A percentile compares a stretch with the other conserved stretches of the same genome.
Conservation (phyloP, 2,888 invertebrate species). For the Drosophila testacea region DNA sequence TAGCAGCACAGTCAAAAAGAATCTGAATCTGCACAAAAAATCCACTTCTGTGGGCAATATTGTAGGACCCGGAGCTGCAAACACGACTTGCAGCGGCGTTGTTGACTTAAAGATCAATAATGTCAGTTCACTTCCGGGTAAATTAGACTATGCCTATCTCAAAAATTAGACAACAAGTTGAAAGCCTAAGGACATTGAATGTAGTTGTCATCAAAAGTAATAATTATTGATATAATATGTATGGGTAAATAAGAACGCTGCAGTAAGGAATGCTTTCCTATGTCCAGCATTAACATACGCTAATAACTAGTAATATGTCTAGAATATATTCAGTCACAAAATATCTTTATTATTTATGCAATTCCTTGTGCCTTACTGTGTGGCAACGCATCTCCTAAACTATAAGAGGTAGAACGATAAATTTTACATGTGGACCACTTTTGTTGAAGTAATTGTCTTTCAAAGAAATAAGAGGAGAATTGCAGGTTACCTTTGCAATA, state of each 20-base stretch:
- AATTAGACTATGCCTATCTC: conserved; percentile 4
- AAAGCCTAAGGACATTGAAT: not conserved
- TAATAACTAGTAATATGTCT: too few species aligned
- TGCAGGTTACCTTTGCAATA: too few species aligned
- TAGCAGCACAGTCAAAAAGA: conserved; percentile 74
- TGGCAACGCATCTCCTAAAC: not conserved
- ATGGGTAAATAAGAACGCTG: not conserved
- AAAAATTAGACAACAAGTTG: not conserved
- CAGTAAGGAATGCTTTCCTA: not conserved
- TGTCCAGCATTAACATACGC: not conserved
- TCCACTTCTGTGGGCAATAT: conserved; percentile 84
- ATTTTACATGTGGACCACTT: too few species aligned
- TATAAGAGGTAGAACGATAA: too few species aligned
- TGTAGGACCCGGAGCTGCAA: conserved; percentile 64
- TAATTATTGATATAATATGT: not conserved
- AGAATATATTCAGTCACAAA: too few species aligned
- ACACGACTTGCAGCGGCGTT: conserved; percentile 64
- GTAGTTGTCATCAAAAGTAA: not conserved
- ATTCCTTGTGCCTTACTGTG: not conserved
- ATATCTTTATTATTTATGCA: too few species aligned
- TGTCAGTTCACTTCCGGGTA: conserved; percentile 88
- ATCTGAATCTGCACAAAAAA: conserved; percentile 82
- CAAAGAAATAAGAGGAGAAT: too few species aligned
- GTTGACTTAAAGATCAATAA: conserved; percentile 86
- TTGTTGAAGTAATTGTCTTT: too few species aligned